These are phyloP conservation scores for Ptychodera flava DNA, from an alignment of 35 echinoderm and acorn worm genomes.

Conservation along the genomic window DNA sequence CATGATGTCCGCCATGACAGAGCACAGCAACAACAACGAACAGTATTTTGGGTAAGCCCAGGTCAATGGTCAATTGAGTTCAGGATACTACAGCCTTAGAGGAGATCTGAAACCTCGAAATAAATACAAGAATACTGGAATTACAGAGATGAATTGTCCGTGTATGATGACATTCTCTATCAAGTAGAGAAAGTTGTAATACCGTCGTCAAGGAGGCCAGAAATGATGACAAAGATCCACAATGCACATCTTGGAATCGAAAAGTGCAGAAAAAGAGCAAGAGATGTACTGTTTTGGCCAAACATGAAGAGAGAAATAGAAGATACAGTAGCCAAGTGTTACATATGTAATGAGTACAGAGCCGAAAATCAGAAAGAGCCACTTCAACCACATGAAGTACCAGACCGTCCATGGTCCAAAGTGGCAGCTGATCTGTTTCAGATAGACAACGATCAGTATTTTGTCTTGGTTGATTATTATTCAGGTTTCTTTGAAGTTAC, in stretches of 20 bases:
- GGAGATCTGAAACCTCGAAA: too few species aligned
- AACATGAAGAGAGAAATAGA: slow-evolving; percentile 54
- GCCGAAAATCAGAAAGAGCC: not conserved
- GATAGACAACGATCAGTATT: slow-evolving; percentile 6
- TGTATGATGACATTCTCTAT: not conserved
- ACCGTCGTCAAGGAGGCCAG: not conserved
- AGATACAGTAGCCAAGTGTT: slow-evolving; percentile 19
- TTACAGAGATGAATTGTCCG: slow-evolving; percentile 7
- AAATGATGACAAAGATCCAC: slow-evolving; percentile 23
- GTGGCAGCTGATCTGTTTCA: slow-evolving; percentile 15
- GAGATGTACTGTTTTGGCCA: slow-evolving; percentile 51
- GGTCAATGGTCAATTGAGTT: too few species aligned
- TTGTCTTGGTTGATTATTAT: slow-evolving; percentile 25
- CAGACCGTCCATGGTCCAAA: slow-evolving; percentile 28
- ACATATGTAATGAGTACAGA: not conserved
- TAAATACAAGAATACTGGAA: slow-evolving; percentile 12
- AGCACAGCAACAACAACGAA: too few species aligned
- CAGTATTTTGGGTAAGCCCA: too few species aligned
- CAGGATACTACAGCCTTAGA: too few species aligned
- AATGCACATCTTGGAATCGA: slow-evolving; percentile 28
- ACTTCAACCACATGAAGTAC: slow-evolving; percentile 11
- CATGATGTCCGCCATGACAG: too few species aligned
- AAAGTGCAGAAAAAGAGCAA: slow-evolving; percentile 35
- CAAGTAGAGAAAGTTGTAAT: slow-evolving; percentile 24
- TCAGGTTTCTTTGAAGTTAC: slow-evolving; percentile 11